Evolutionary conservation across 2,888 invertebrate genomes (phyloP).

Genomic region (Dolomedes plantarius): DNA sequence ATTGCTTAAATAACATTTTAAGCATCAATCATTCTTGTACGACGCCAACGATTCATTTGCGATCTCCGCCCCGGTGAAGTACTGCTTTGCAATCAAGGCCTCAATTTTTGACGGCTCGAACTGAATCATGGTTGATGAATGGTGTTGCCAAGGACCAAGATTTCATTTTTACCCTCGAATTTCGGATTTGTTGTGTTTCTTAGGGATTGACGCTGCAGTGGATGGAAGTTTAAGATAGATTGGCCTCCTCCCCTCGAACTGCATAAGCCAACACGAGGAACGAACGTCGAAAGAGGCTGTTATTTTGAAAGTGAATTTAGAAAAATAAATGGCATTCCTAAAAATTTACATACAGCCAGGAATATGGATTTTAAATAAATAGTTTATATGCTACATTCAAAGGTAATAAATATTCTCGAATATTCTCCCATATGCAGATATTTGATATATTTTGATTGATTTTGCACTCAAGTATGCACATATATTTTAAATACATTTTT

Average conservation of each 20-base stretch:
- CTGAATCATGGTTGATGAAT: constrained; percentile 45
- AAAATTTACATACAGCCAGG: no score
- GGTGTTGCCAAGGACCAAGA: constrained; percentile 20
- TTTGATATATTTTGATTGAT: no score
- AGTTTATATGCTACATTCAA: no score
- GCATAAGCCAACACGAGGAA: not conserved
- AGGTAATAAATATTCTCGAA: no score
- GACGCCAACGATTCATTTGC: constrained; percentile 47
- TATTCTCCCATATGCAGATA: no score
- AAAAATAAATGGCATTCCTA: no score
- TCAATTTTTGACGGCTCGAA: constrained; percentile 50
- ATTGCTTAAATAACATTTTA: constrained; percentile 54
- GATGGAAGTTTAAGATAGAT: not conserved
- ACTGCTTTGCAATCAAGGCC: constrained; percentile 48
- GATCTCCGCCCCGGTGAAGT: constrained; percentile 28
- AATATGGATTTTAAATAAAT: no score
- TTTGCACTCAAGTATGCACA: no score
- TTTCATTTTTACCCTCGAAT: constrained; percentile 24
- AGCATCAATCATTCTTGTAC: constrained; percentile 35
- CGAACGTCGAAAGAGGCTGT: not conserved
- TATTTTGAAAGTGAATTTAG: no score
- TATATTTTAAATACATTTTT: no score
- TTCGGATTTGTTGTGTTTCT: constrained; percentile 3
- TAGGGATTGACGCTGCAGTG: not conserved
- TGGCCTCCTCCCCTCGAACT: not conserved